Evolutionary conservation across 2,888 invertebrate species (phyloP).

Genomic region (Yponomeuta cagnagella): DNA sequence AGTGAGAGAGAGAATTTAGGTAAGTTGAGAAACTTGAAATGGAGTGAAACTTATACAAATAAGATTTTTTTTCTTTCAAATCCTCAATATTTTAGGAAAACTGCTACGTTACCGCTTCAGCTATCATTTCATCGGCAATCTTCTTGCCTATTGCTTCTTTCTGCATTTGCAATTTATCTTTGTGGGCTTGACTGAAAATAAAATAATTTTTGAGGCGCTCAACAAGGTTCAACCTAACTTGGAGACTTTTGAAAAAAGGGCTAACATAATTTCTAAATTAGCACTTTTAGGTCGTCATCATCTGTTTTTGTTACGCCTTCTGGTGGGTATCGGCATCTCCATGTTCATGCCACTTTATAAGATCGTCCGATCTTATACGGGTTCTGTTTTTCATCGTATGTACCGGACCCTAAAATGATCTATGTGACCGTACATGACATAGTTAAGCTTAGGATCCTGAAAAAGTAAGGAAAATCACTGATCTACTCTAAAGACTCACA

Average conservation of each 20-base stretch:
- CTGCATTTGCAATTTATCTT: background rate
- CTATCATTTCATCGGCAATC: background rate
- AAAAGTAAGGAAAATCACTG: too few relatives aligned
- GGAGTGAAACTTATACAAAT: background rate
- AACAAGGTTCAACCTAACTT: too few relatives aligned
- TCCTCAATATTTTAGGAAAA: background rate
- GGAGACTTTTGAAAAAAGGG: too few relatives aligned
- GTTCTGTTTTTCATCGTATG: background rate
- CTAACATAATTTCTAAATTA: too few relatives aligned
- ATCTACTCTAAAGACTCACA: background rate
- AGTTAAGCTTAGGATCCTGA: too few relatives aligned
- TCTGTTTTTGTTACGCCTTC: too few relatives aligned
- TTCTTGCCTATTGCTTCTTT: background rate
- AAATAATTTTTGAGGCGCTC: background rate
- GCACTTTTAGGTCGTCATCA: too few relatives aligned
- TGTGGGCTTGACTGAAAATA: background rate
- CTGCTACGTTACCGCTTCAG: background rate
- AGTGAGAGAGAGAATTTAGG: too few relatives aligned
- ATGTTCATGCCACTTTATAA: too few relatives aligned
- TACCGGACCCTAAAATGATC: background rate
- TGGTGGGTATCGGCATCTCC: too few relatives aligned
- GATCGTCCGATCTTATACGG: background rate
- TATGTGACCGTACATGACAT: too few relatives aligned
- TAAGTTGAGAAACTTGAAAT: too few relatives aligned
- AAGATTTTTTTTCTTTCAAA: background rate